Evolutionary conservation across 1,140 invertebrate genomes (phyloP), one percentile per base, ranked within the genome.

Genomic region (Zaprionus africanus): DNA sequence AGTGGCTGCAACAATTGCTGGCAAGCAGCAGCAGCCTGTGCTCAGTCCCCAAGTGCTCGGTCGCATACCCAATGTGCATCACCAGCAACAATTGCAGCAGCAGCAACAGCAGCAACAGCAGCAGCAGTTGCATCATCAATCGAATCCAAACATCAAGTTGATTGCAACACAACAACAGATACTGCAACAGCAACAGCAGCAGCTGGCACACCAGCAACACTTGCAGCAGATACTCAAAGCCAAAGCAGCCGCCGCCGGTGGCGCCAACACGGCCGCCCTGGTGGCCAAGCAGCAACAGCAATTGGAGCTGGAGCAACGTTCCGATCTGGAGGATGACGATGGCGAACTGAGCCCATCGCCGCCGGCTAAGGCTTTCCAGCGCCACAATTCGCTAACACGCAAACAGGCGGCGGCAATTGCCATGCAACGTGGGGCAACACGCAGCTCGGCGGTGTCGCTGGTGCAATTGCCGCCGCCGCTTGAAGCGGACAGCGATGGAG

Each of bases 391-490:
- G 61, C 80, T 95, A 11, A 94, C 94, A 22, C 91, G 94, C 46
- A 94, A 94, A 78, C 94, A 94, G 62, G 94, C 94, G 9, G 93
- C 94, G 4, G 93, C 93, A 2, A 94, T 93, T 72, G 86, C 94
- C 64, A 91, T 94, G 83, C 92, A 94, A 15, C 91, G 93, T 46
- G 84, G 84, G 0, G 93, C 90, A 59, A 83, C 93, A 68, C 92
- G 94, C 72, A 91, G 94, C 81, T 92, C 94, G 43, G 93, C 94
- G 15, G 96, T 97, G 17, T 96, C 96, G 22, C 92, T 97, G 34
- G 96, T 96, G 7, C 96, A 97, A 85, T 93, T 97, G 49, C 97
- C 97, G 46, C 97, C 97, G 22, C 96, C 97, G 4, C 94, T 97
- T 38, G 97, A 97, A 91, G 95, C 95, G 58, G 85, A 90, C 57